A percentile compares a stretch with the other conserved stretches of the same genome.
These are phyloP conservation scores for Drosophila biarmipes DNA, from an alignment of 1,140 invertebrate genomes.

Conservation along the genomic window DNA sequence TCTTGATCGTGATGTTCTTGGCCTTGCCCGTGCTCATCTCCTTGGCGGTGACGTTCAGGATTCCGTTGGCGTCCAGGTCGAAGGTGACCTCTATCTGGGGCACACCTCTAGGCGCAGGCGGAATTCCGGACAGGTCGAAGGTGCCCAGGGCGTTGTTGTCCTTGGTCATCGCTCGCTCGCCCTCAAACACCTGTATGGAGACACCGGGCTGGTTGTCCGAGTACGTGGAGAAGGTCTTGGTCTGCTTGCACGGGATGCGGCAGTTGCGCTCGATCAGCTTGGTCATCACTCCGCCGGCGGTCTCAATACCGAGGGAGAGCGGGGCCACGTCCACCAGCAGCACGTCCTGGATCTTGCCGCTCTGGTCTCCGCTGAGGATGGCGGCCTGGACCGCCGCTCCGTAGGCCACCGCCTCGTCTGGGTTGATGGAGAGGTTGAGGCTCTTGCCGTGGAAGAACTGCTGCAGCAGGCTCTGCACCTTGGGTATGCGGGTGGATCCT, in stretches of 20 bases:
- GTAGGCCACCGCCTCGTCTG: conserved; percentile 92
- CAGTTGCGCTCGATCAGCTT: conserved; percentile 88
- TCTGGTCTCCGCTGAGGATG: conserved; percentile 89
- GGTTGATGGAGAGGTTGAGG: conserved; percentile 90
- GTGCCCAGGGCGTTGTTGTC: conserved; percentile 91
- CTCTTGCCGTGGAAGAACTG: conserved; percentile 88
- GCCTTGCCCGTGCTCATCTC: conserved; percentile 86
- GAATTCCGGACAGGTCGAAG: conserved; percentile 92
- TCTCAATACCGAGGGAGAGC: conserved; percentile 87
- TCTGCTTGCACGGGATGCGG: conserved; percentile 88
- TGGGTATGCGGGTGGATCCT: conserved; percentile 88
- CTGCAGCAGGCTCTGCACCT: conserved; percentile 87
- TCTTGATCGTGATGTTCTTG: conserved; percentile 93
- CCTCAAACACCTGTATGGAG: conserved; percentile 86
- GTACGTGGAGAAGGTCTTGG: conserved; percentile 88
- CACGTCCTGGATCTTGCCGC: conserved; percentile 90
- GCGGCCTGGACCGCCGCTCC: conserved; percentile 92
- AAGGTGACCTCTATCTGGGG: conserved; percentile 91
- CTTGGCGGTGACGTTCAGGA: conserved; percentile 87
- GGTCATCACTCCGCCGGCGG: conserved; percentile 87
- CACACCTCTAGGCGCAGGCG: conserved; percentile 92
- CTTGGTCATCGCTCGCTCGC: conserved; percentile 87
- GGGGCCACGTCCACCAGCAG: conserved; percentile 86
- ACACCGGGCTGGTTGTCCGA: conserved; percentile 90
- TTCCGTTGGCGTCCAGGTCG: conserved; percentile 88